Evolutionary conservation across 2,888 invertebrate species (phyloP), one percentile per base, ranked within the genome.

Genomic region (Tiliacea aurago): DNA sequence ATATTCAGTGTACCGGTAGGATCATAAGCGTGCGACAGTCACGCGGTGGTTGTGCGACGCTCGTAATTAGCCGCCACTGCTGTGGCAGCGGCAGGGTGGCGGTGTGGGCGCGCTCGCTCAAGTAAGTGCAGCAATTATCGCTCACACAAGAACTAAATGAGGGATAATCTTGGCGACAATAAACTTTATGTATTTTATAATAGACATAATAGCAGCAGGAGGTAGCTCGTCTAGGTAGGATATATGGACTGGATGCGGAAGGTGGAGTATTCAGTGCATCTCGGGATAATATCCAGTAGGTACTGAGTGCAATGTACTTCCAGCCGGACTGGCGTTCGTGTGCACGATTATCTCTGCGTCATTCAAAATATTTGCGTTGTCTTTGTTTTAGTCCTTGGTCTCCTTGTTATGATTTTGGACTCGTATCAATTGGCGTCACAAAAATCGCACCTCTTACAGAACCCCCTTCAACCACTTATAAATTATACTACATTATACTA

Each of bases 61-160:
- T 58, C 47, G 56, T 51, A 79, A 72, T 65, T 68, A 83, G 55
- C 55, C 18, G 56, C 41, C 47, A 37, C 76, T 59, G 51, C 49
- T 51, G 15, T 18, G 53, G 37, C 33, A 47, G 59, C n/a, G 70
- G 64, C 45, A 41, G n/a, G 28, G 49, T n/a, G 49, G 47, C 41
- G 11, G 37, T 76, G 49, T 43, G 47, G 41, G 58, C 58, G 41
- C 28, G 56, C 59, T 47, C 15, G 55, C 45, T 43, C 56, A 33
- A 37, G 15, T 69, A 56, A 76, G n/a, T 70, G 65, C 72, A 56
- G 64, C 74, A 72, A 82, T 85, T 85, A 83, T 56, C 20, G 28
- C 28, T 28, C 13, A 47, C 75, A 69, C 53, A 75, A 75, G 58
- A 83, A 85, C 56, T 75, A 69, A 83, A 78, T 83, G 75, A 78